Percentiles rank a stretch among this genome's conserved stretches.
These are phyloP conservation scores for Drosophila infuscata DNA, from an alignment of 2,888 invertebrate genomes.

Conservation along the genomic window DNA sequence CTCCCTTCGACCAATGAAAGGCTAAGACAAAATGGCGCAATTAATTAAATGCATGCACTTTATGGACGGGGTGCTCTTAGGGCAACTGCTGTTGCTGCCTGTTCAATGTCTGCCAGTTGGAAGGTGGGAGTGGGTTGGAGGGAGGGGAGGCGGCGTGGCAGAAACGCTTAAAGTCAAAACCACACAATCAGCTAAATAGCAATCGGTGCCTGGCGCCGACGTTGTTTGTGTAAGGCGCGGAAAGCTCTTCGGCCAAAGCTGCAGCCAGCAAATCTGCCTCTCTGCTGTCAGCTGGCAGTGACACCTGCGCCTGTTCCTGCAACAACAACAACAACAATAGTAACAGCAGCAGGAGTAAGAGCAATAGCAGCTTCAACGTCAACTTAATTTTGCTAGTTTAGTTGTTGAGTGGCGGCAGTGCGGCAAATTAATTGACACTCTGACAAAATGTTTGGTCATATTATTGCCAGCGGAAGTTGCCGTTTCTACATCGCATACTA, in stretches of 20 bases:
- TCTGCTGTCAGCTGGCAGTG: slow-evolving; percentile 59
- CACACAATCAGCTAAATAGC: slow-evolving; percentile 79
- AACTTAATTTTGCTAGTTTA: slow-evolving; percentile 76
- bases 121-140: not conserved
- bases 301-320: slow-evolving; percentile 54
- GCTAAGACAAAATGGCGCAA: slow-evolving; percentile 65
- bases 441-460: slow-evolving; percentile 72
- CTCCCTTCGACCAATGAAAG: slow-evolving; percentile 37
- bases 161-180: slow-evolving; percentile 69
- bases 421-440: slow-evolving; percentile 75
- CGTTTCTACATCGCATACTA: slow-evolving; percentile 44
- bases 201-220: slow-evolving; percentile 55
- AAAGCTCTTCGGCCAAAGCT: slow-evolving; percentile 28
- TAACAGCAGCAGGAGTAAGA: slow-evolving; percentile 25
- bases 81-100: slow-evolving; percentile 3
- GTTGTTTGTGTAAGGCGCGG: slow-evolving; percentile 50
- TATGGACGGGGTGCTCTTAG: slow-evolving; percentile 43
- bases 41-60: slow-evolving; percentile 76
- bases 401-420: slow-evolving; percentile 61
- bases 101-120: slow-evolving; percentile 1
- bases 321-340: slow-evolving; percentile 18
- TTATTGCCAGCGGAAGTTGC: slow-evolving; percentile 64
- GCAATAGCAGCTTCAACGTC: slow-evolving; percentile 44
- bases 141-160: not conserved
- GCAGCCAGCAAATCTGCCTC: slow-evolving; percentile 12